Percentiles rank a stretch among this genome's conserved stretches.
These are phyloP conservation scores for Xenopus petersii DNA, from an alignment of 2,797 vertebrate species.

Conservation along the genomic window DNA sequence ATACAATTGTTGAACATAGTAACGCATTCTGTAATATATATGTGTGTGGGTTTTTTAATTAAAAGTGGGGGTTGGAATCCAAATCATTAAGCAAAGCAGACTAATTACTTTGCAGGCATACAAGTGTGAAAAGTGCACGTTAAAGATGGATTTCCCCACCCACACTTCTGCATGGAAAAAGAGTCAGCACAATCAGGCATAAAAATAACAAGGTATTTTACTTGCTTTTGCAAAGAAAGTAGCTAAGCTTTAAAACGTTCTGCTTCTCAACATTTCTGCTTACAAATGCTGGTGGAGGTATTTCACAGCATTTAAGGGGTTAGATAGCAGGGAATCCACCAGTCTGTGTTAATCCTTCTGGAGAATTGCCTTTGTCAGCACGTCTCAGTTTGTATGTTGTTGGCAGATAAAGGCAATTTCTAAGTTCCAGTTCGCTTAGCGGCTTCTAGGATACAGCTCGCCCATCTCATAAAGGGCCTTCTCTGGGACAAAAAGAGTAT, in stretches of 20 bases:
- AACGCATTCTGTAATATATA: too few species aligned
- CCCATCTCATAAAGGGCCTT: slow-evolving; percentile 36
- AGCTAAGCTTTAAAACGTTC: not conserved
- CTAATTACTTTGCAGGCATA: too few species aligned
- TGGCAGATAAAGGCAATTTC: slow-evolving; percentile 39
- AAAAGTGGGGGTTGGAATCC: too few species aligned
- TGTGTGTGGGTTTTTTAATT: too few species aligned
- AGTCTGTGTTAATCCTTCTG: slow-evolving; percentile 38
- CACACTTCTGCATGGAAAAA: too few species aligned
- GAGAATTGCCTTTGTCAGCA: slow-evolving; percentile 32
- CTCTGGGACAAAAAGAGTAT: slow-evolving; percentile 21
- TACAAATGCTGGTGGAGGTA: too few species aligned
- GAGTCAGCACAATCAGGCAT: not conserved
- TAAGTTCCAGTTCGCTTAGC: slow-evolving; percentile 27
- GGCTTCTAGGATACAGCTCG: slow-evolving; percentile 20
- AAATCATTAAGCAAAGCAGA: too few species aligned
- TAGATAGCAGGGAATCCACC: slow-evolving; percentile 20
- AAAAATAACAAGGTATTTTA: not conserved
- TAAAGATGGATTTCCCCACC: too few species aligned
- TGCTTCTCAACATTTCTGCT: not conserved
- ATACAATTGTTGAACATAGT: too few species aligned
- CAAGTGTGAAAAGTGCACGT: too few species aligned
- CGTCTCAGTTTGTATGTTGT: slow-evolving; percentile 31
- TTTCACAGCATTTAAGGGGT: slow-evolving; percentile 3
- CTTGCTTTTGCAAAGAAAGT: not conserved